Conservation (phyloP, 1,140 invertebrate species). For the Apis laboriosa region DNA sequence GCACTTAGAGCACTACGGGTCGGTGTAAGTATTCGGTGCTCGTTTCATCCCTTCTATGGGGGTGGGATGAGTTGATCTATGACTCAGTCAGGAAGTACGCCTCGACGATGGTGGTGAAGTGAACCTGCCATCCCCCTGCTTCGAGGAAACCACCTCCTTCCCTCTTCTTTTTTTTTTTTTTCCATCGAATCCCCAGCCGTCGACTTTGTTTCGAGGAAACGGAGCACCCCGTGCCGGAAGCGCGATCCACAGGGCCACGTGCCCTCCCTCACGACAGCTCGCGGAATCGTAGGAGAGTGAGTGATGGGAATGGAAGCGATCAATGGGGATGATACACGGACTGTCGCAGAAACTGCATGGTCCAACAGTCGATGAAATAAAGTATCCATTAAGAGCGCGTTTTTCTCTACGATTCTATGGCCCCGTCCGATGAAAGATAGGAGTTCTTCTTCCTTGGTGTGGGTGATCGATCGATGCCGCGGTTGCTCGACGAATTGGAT, state of each 20-base stretch:
- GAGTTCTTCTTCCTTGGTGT: neutral
- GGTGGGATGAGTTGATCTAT: constrained; percentile 70
- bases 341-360: constrained; percentile 55
- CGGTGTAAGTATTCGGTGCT: constrained; percentile 27
- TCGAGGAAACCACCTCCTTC: constrained; percentile 55
- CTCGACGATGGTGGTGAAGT: constrained; percentile 57
- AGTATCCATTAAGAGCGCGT: constrained; percentile 53
- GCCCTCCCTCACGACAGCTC: constrained; percentile 14
- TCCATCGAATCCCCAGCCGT: neutral
- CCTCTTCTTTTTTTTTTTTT: neutral
- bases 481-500: neutral
- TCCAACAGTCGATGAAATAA: constrained; percentile 44
- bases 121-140: constrained; percentile 57
- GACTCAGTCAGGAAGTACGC: constrained; percentile 74
- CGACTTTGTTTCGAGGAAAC: constrained; percentile 51
- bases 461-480: neutral
- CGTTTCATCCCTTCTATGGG: constrained; percentile 61
- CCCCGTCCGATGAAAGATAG: constrained; percentile 18
- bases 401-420: constrained; percentile 22
- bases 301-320: constrained; percentile 35
- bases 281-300: constrained; percentile 27
- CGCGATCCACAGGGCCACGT: constrained; percentile 57
- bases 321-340: constrained; percentile 53
- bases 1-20: neutral
- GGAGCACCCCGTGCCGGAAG: constrained; percentile 44